Percentiles rank a stretch among this genome's conserved stretches.
Evolutionary conservation across 2,888 invertebrate species (phyloP).

Genomic region (Chesias legatella): DNA sequence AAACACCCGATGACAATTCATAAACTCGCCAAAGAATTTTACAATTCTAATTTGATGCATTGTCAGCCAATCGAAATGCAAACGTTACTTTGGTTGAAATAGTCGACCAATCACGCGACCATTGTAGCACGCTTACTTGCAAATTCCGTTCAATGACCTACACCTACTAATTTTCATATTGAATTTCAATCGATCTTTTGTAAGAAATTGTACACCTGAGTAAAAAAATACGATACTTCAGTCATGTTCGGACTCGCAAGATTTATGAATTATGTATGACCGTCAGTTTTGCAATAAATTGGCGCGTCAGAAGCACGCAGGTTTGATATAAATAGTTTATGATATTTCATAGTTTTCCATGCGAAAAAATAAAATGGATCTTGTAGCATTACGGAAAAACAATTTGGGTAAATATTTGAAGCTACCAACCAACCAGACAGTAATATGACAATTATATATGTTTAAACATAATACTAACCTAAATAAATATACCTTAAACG

Average conservation of each 20-base stretch:
- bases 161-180: slow-evolving; percentile 11
- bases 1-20: slow-evolving; percentile 1
- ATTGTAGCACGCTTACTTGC: slow-evolving; percentile 71
- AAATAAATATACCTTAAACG: too few relatives aligned
- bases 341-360: too few relatives aligned
- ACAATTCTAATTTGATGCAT: slow-evolving; percentile 20
- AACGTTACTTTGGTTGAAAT: slow-evolving; percentile 3
- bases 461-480: too few relatives aligned
- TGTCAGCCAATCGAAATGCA: slow-evolving; percentile 15
- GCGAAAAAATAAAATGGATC: too few relatives aligned
- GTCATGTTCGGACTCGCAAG: slow-evolving; percentile 45
- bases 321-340: slow-evolving; percentile 14
- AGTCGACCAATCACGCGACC: slow-evolving; percentile 51
- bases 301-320: slow-evolving; percentile 53
- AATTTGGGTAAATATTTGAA: too few relatives aligned
- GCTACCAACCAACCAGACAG: too few relatives aligned
- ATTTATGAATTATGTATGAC: slow-evolving; percentile 61
- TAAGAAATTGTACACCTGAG: slow-evolving; percentile 20
- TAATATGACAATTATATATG: too few relatives aligned
- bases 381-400: too few relatives aligned
- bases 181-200: slow-evolving; percentile 14
- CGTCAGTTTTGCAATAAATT: slow-evolving; percentile 53
- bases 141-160: slow-evolving; percentile 44
- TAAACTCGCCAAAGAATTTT: slow-evolving; percentile 1
- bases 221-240: slow-evolving; percentile 28